A percentile compares a stretch with the other conserved stretches of the same genome.
Evolutionary conservation across 2,888 invertebrate genomes (phyloP).

Genomic region (Pristionchus fissidentatus): DNA sequence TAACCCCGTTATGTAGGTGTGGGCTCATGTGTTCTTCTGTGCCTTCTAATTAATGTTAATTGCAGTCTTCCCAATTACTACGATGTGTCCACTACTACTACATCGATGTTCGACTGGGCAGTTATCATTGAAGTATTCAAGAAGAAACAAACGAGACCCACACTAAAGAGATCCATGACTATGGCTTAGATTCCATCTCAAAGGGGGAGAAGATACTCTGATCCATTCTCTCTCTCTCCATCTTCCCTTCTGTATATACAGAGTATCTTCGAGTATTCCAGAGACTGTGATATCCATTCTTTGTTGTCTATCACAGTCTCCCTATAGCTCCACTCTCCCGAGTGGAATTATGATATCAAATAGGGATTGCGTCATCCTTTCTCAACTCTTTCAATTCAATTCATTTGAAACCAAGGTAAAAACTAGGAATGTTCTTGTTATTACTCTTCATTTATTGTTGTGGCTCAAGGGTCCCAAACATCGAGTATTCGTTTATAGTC

Average conservation of each 20-base stretch:
- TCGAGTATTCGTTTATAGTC: neutral
- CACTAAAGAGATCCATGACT: slow-evolving; percentile 8
- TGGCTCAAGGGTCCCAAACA: neutral
- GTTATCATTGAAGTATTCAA: slow-evolving; percentile 59
- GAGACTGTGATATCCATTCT: neutral
- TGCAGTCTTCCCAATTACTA: slow-evolving; percentile 69
- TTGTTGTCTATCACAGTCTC: neutral
- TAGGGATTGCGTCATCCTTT: neutral
- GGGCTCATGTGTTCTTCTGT: neutral
- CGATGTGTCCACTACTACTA: slow-evolving; percentile 68
- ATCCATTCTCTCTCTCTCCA: neutral
- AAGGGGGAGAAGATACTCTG: too few species aligned
- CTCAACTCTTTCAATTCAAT: slow-evolving; percentile 18
- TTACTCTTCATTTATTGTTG: slow-evolving; percentile 26
- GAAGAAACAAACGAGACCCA: slow-evolving; percentile 10
- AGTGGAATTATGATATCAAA: slow-evolving; percentile 27
- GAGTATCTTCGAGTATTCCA: neutral
- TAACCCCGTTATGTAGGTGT: too few species aligned
- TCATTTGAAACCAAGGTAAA: neutral
- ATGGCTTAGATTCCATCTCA: neutral
- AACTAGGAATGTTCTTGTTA: neutral
- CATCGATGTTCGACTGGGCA: slow-evolving; percentile 71
- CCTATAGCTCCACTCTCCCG: slow-evolving; percentile 33
- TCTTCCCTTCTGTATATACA: neutral
- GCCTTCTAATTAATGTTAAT: neutral